Evolutionary conservation across 2,113 vertebrate genomes (phyloP), one percentile per base, ranked within the genome.

Genomic region (Aspiorhynchus laticeps): DNA sequence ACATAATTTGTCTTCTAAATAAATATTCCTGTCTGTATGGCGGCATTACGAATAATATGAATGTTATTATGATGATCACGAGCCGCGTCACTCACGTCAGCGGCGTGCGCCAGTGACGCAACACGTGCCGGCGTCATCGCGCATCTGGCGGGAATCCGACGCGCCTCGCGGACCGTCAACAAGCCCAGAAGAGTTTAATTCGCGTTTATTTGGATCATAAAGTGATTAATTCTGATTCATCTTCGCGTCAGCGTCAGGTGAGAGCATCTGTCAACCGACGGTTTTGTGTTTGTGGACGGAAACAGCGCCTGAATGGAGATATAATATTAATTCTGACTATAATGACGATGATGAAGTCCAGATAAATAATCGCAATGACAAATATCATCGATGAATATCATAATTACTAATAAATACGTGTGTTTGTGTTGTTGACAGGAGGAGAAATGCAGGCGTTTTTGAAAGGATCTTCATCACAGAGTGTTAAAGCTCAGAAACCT

Each of bases 361-460:
- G 11, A 65, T 65, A 4, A 10, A 53, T 53, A 17, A 51, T 17
- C 48, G 5, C 4, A 17, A 53, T 53, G 1, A 46, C 3, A 46
- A 14, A 46, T 11, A 46, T 46, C 43, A 17, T 17, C 14, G 5
- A 8, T 24, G 0, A 24, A 24, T 59, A 28, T 28, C n/a, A 28
- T 5, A 26, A 26, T 26, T 4, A 12, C 56, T 24, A 56, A 19
- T 56, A 11, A 1, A 61, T 9, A n/a, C 7, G 31, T 59, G 14
- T 56, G 46, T 48, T 48, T 38, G 4, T 86, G 7, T 76, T 80
- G 15, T 88, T 76, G 56, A 69, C 53, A 85, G 71, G 56, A 80
- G 76, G 28, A 93, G 85, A 63, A 65, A 99, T 99, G 98, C 98
- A 99, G 92, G 97, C 98, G 0, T 99, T 99, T 92, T 90, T 99